A percentile compares a stretch with the other conserved stretches of the same genome.
Evolutionary conservation across 2,797 vertebrate species (phyloP).

Genomic region (Lophius americanus): DNA sequence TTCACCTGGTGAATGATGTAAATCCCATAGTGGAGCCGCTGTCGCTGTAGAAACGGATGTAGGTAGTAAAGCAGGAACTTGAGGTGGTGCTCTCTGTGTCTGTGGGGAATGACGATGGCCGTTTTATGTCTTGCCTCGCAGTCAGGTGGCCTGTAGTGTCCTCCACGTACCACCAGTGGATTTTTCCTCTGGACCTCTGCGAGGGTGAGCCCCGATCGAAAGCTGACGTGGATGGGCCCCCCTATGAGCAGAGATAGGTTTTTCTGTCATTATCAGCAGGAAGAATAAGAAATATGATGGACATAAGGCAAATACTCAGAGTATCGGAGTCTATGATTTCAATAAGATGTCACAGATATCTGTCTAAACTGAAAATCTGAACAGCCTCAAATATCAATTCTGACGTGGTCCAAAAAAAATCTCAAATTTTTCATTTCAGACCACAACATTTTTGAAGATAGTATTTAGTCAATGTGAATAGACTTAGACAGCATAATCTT

Average conservation of each 20-base stretch:
- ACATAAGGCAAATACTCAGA: conserved; percentile 24
- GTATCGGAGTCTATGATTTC: neutral
- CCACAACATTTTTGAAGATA: no score
- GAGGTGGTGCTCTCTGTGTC: conserved; percentile 82
- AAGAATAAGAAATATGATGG: neutral
- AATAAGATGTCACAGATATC: neutral
- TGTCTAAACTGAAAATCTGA: neutral
- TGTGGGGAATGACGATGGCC: conserved; percentile 84
- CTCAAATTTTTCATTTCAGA: no score
- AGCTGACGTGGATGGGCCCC: conserved; percentile 84
- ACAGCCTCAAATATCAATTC: no score
- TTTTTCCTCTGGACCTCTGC: conserved; percentile 80
- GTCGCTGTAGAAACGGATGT: conserved; percentile 86
- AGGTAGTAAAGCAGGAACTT: conserved; percentile 85
- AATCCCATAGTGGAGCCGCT: conserved; percentile 85
- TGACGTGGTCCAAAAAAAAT: no score
- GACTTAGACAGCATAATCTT: no score
- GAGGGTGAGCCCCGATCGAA: conserved; percentile 79
- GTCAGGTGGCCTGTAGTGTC: conserved; percentile 82
- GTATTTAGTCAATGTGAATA: no score
- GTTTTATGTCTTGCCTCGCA: conserved; percentile 81
- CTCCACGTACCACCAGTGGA: conserved; percentile 79
- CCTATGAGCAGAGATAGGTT: conserved; percentile 55
- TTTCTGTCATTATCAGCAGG: no score
- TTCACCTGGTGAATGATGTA: conserved; percentile 87